Percentiles rank a stretch among this genome's conserved stretches.
Conservation (phyloP, 2,888 invertebrate genomes). For the Dryobotodes eremita region DNA sequence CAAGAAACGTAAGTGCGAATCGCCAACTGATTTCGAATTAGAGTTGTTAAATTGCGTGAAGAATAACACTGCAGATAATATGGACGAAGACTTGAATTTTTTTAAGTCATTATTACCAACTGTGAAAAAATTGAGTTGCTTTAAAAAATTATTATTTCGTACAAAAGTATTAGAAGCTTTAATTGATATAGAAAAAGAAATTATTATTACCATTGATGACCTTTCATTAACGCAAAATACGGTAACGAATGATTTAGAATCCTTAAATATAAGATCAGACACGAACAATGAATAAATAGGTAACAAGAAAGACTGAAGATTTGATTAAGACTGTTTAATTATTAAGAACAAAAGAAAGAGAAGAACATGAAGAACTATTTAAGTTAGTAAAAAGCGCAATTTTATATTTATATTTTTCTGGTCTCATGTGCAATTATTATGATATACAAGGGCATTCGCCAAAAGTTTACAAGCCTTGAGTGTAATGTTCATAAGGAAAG, state of each 20-base stretch:
- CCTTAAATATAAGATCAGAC: constrained; percentile 59
- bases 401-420: constrained; percentile 63
- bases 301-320: constrained; percentile 55
- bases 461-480: constrained; percentile 63
- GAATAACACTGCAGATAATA: constrained; percentile 60
- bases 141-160: constrained; percentile 64
- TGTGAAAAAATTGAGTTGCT: constrained; percentile 60
- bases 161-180: constrained; percentile 62
- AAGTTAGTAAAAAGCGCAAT: constrained; percentile 63
- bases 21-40: constrained; percentile 62
- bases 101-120: constrained; percentile 62
- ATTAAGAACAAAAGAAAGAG: constrained; percentile 64
- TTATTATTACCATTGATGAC: constrained; percentile 61
- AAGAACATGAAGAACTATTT: constrained; percentile 63
- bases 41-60: constrained; percentile 62
- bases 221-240: constrained; percentile 63
- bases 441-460: constrained; percentile 62
- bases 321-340: constrained; percentile 64
- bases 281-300: constrained; percentile 53
- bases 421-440: constrained; percentile 62
- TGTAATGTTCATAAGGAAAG: constrained; percentile 62
- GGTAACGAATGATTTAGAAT: constrained; percentile 61
- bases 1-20: constrained; percentile 61
- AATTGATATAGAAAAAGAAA: constrained; percentile 65
- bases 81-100: constrained; percentile 64